phyloP scores from a whole-genome alignment of 92 coral and sea anemone species.

The Epizoanthus ramosus region DNA sequence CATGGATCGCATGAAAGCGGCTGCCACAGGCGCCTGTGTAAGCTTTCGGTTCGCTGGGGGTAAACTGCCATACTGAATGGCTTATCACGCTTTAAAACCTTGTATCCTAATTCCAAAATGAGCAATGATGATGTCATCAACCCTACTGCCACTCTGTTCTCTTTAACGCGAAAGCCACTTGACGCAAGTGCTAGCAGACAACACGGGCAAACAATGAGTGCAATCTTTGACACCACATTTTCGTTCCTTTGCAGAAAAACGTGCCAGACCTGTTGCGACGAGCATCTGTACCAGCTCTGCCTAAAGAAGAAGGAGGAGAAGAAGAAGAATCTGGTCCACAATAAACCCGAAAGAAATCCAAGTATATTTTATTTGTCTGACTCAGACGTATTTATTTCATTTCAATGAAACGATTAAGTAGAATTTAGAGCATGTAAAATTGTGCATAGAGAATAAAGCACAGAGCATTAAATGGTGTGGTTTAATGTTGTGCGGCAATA shows the following conservation, averaged over 20 bases:
- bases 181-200: too few species aligned
- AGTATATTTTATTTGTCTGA: not conserved
- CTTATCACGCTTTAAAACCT: too few species aligned
- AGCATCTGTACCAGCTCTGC: not conserved
- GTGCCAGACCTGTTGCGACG: conserved; percentile 23
- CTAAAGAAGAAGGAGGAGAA: not conserved
- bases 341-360: not conserved
- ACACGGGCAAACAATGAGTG: too few species aligned
- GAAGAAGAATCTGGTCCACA: not conserved
- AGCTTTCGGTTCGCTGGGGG: too few species aligned
- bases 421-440: conserved; percentile 33
- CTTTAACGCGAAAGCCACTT: too few species aligned
- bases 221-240: not conserved
- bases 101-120: too few species aligned
- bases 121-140: too few species aligned
- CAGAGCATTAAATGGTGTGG: conserved; percentile 30
- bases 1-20: too few species aligned
- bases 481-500: not conserved
- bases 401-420: conserved; percentile 41
- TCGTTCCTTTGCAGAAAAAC: conserved; percentile 1
- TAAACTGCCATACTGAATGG: too few species aligned
- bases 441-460: conserved; percentile 32
- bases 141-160: too few species aligned
- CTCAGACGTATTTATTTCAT: conserved; percentile 25
- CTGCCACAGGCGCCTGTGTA: too few species aligned